These are phyloP conservation scores for Dendrolimus pini DNA, from an alignment of 2,888 invertebrate species.

Conservation along the genomic window DNA sequence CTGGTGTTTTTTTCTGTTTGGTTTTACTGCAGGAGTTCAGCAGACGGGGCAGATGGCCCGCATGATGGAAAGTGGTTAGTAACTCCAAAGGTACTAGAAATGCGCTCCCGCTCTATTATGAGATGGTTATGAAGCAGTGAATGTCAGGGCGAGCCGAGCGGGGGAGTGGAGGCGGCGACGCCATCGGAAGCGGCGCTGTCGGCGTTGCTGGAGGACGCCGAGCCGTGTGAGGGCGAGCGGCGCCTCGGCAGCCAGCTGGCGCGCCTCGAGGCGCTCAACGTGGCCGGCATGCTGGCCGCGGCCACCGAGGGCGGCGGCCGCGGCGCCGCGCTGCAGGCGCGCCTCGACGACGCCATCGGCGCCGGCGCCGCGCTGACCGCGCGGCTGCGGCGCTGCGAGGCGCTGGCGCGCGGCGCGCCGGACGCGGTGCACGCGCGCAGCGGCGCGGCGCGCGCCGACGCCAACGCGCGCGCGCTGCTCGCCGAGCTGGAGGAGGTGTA, in stretches of 20 bases:
- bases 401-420: constrained; percentile 78
- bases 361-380: constrained; percentile 43
- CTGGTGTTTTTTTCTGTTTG: too few species aligned
- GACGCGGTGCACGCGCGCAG: constrained; percentile 38
- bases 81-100: too few species aligned
- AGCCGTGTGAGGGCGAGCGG: constrained; percentile 86
- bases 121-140: too few species aligned
- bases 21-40: too few species aligned
- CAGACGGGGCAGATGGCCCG: too few species aligned
- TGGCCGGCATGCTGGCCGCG: constrained; percentile 84
- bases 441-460: constrained; percentile 80
- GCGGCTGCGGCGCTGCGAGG: constrained; percentile 62
- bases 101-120: too few species aligned
- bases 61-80: too few species aligned
- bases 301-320: constrained; percentile 88
- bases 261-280: constrained; percentile 80
- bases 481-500: constrained; percentile 82
- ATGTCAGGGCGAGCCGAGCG: neutral
- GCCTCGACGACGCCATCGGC: constrained; percentile 77
- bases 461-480: constrained; percentile 88
- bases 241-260: constrained; percentile 90
- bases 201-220: constrained; percentile 85
- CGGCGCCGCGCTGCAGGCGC: constrained; percentile 78
- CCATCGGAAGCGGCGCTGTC: constrained; percentile 83
- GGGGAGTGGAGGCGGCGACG: constrained; percentile 51